Conservation (phyloP, 2,888 invertebrate species). For the Microdon myrmicae region DNA sequence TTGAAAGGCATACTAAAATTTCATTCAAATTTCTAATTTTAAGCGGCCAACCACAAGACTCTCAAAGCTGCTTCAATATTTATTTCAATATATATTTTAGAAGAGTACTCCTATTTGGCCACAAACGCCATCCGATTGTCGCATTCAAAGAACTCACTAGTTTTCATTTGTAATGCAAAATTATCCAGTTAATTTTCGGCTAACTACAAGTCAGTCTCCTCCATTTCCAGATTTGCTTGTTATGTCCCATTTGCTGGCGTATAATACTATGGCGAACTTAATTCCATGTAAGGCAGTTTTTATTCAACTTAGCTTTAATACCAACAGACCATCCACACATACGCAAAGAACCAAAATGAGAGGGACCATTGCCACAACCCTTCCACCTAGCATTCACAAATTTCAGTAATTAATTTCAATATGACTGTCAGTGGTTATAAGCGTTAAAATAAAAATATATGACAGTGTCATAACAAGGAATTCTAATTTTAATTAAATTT, state of each 20-base stretch:
- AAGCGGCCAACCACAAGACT: too few relatives aligned
- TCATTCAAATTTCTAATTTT: too few relatives aligned
- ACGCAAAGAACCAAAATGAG: background rate
- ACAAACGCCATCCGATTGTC: too few relatives aligned
- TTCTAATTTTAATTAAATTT: conserved; percentile 53
- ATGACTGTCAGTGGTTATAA: conserved; percentile 49
- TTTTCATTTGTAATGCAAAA: conserved; percentile 49
- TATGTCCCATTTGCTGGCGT: conserved; percentile 10
- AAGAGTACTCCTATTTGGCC: too few relatives aligned
- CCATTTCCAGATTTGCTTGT: background rate
- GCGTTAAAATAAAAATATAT: conserved; percentile 49
- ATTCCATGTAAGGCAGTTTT: conserved; percentile 21
- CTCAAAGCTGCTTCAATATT: too few relatives aligned
- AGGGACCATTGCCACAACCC: conserved; percentile 16
- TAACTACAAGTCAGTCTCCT: conserved; percentile 21
- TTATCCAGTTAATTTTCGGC: conserved; percentile 48
- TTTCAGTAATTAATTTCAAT: conserved; percentile 52
- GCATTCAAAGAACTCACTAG: too few relatives aligned
- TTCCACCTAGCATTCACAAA: too few relatives aligned
- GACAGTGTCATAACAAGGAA: conserved; percentile 44
- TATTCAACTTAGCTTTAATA: conserved; percentile 7
- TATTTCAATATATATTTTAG: too few relatives aligned
- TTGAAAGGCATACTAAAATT: too few relatives aligned
- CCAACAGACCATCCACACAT: background rate
- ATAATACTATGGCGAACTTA: conserved; percentile 10